phyloP scores from a whole-genome alignment of 2,113 vertebrate genomes.

The Gadus macrocephalus region DNA sequence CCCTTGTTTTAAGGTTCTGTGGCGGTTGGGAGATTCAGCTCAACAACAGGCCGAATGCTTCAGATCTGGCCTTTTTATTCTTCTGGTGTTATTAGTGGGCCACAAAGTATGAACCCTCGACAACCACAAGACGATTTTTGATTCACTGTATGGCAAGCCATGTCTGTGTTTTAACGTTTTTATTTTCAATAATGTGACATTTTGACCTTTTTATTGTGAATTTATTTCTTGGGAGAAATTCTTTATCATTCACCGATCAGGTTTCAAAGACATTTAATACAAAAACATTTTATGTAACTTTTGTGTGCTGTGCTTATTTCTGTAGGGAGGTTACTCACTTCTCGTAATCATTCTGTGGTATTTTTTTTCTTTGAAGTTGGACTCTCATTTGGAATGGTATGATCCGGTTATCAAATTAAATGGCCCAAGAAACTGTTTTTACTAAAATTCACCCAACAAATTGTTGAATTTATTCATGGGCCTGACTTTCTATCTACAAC shows the following conservation, averaged over 20 bases:
- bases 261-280: slow-evolving; percentile 69
- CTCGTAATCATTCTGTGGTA: not conserved
- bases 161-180: slow-evolving; percentile 48
- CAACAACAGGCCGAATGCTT: slow-evolving; percentile 34
- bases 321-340: not conserved
- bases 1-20: not conserved
- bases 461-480: too few relatives aligned
- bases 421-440: too few relatives aligned
- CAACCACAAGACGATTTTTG: slow-evolving; percentile 34
- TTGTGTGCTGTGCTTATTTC: slow-evolving; percentile 42
- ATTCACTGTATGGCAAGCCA: slow-evolving; percentile 63
- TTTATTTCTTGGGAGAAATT: slow-evolving; percentile 41
- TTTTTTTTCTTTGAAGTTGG: too few relatives aligned
- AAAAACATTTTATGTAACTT: slow-evolving; percentile 62
- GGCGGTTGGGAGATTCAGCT: slow-evolving; percentile 30
- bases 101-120: slow-evolving; percentile 28
- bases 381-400: too few relatives aligned
- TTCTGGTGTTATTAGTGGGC: slow-evolving; percentile 53
- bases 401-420: too few relatives aligned
- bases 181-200: slow-evolving; percentile 54
- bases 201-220: slow-evolving; percentile 54
- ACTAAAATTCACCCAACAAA: too few relatives aligned
- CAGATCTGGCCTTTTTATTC: slow-evolving; percentile 26
- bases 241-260: slow-evolving; percentile 54
- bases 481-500: too few relatives aligned